Conservation (phyloP, 2,888 invertebrate genomes). For the Orchesella flavescens region DNA sequence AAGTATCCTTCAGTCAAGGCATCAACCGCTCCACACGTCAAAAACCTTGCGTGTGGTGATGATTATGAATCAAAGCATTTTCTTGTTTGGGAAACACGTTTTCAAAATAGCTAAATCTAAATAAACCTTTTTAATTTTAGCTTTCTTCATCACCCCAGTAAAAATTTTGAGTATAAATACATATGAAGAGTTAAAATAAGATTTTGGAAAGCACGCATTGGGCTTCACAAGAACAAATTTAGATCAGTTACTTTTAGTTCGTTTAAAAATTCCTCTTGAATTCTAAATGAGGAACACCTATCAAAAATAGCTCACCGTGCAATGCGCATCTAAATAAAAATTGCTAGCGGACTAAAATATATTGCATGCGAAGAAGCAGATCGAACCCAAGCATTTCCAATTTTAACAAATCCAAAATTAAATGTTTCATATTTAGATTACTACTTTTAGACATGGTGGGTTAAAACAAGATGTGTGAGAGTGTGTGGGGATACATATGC, state of each 20-base stretch:
- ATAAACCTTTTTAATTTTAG: constrained; percentile 31
- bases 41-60: too few relatives aligned
- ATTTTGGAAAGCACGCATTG: background rate
- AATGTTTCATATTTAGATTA: constrained; percentile 62
- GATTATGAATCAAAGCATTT: too few relatives aligned
- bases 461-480: constrained; percentile 36
- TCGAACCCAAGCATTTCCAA: constrained; percentile 56
- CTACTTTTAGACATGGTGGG: constrained; percentile 56
- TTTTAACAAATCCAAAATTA: constrained; percentile 65
- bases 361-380: background rate
- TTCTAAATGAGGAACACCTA: constrained; percentile 15
- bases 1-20: too few relatives aligned
- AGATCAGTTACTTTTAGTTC: constrained; percentile 50
- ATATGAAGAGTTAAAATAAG: constrained; percentile 27
- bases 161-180: background rate
- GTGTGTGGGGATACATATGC: background rate
- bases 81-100: constrained; percentile 12
- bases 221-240: constrained; percentile 25
- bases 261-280: background rate
- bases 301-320: constrained; percentile 42
- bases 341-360: background rate
- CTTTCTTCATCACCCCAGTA: background rate
- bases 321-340: constrained; percentile 6
- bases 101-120: constrained; percentile 44
- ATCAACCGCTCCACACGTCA: too few relatives aligned